Evolutionary conservation across 2,797 vertebrate species (phyloP).

Genomic region (Chiroxiphia lanceolata): DNA sequence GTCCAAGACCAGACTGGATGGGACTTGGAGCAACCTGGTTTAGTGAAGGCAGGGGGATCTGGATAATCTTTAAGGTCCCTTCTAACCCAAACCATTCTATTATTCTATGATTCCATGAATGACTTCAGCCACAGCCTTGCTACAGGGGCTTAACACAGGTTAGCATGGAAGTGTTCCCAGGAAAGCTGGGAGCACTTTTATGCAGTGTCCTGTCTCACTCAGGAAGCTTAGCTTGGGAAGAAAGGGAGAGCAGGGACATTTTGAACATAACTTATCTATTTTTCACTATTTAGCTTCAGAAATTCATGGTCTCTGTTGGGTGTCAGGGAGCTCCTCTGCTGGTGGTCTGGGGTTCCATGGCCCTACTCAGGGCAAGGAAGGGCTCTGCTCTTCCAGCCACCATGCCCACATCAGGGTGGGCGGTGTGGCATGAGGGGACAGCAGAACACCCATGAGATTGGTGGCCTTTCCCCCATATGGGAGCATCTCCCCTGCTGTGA

Average conservation of each 20-base stretch:
- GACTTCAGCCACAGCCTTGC: background rate
- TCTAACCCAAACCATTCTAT: background rate
- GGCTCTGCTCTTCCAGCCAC: background rate
- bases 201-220: background rate
- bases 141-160: background rate
- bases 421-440: background rate
- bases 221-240: background rate
- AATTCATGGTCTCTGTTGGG: background rate
- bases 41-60: background rate
- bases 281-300: background rate
- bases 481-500: background rate
- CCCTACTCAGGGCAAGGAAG: background rate
- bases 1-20: background rate
- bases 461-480: background rate
- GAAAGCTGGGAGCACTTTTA: background rate
- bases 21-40: background rate
- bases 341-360: background rate
- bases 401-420: background rate
- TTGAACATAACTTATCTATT: background rate
- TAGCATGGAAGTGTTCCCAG: background rate
- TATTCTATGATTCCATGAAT: background rate
- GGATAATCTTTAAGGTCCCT: background rate
- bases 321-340: background rate
- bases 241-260: background rate
- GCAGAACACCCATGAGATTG: background rate